These are phyloP conservation scores for Rhamphomyia laevipes DNA, from an alignment of 2,888 invertebrate genomes.

Conservation along the genomic window DNA sequence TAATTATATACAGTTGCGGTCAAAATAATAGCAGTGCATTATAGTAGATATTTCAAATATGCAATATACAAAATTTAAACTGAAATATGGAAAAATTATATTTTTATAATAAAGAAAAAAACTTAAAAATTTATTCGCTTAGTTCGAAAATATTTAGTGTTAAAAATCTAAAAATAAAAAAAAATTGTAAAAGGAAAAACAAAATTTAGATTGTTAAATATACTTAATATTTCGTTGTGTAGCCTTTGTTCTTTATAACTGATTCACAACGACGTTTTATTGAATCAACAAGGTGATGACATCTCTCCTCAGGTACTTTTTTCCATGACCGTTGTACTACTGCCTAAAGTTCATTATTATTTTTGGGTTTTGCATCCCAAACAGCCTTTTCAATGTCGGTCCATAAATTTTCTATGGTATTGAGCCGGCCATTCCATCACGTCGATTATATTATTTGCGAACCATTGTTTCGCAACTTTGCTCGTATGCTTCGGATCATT, in stretches of 20 bases:
- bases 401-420: constrained; percentile 9
- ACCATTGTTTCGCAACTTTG: not conserved
- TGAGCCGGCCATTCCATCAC: constrained; percentile 9
- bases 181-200: no score
- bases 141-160: no score
- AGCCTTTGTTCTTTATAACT: constrained; percentile 1
- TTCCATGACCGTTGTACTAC: constrained; percentile 4
- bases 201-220: not conserved
- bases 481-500: no score
- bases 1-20: no score
- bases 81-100: no score
- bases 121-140: no score
- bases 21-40: no score
- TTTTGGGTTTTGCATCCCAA: constrained; percentile 4
- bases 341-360: constrained; percentile 8
- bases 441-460: not conserved
- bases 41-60: no score
- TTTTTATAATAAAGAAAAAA: no score
- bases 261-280: constrained; percentile 1
- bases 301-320: constrained; percentile 7
- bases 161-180: no score
- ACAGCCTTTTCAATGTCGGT: constrained; percentile 8
- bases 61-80: no score
- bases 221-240: not conserved
- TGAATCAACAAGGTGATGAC: constrained; percentile 7